Conservation (phyloP, 2,888 invertebrate genomes). For the Gisinianus flammeolus region DNA sequence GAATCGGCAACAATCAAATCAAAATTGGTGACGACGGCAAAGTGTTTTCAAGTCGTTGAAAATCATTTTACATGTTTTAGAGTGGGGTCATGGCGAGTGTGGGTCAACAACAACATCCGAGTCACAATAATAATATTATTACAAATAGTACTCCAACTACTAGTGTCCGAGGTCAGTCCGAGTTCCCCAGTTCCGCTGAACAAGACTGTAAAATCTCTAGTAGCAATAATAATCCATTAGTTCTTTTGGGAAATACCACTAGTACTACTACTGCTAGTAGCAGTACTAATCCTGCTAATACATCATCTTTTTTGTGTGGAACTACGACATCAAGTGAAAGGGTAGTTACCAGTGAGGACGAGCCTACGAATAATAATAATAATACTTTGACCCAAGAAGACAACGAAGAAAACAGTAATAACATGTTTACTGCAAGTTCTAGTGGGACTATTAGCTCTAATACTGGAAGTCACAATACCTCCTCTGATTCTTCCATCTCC, state of each 20-base stretch:
- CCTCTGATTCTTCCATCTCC: constrained; percentile 15
- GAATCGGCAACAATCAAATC: not conserved
- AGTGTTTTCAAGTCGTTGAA: not conserved
- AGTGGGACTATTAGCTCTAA: not conserved
- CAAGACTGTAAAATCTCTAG: constrained; percentile 34
- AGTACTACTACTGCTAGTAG: not conserved
- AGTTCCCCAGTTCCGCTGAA: not conserved
- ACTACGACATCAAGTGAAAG: not conserved
- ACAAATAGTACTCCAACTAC: not conserved
- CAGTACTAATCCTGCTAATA: not conserved
- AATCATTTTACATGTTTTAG: not conserved
- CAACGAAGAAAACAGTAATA: not conserved
- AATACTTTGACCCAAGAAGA: not conserved
- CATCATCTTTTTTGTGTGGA: constrained; percentile 7
- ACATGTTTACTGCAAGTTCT: not conserved
- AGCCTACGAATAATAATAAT: not conserved
- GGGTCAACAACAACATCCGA: constrained; percentile 9
- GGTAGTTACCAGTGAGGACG: not conserved
- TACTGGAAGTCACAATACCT: not conserved
- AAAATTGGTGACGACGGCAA: not conserved
- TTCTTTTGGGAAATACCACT: not conserved
- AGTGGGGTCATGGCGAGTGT: constrained; percentile 13
- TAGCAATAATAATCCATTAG: constrained; percentile 1
- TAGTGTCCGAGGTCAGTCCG: not conserved
- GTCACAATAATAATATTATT: constrained; percentile 4